Conservation (phyloP, 2,797 vertebrate genomes). For the Antrozous pallidus region DNA sequence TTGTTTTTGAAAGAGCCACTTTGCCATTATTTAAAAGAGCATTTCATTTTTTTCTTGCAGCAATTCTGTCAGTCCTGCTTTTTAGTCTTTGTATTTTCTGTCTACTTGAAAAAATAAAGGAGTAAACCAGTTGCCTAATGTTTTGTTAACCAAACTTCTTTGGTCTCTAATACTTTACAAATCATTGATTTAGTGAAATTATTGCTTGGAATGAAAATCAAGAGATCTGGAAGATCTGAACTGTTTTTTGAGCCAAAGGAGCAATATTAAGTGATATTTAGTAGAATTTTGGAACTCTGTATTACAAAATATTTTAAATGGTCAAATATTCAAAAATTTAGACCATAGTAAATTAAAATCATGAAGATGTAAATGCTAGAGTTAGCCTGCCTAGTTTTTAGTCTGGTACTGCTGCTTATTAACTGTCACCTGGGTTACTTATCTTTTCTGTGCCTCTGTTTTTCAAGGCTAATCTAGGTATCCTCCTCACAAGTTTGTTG, state of each 20-base stretch:
- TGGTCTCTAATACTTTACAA: not conserved
- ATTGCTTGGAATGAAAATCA: not conserved
- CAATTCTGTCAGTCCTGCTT: not conserved
- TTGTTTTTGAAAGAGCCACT: not conserved
- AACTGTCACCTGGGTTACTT: not conserved
- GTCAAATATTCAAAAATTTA: not conserved
- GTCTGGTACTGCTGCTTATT: not conserved
- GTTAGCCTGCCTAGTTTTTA: not conserved
- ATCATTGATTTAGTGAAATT: not conserved
- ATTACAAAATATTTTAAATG: not conserved
- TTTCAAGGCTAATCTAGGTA: not conserved
- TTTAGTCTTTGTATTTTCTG: not conserved
- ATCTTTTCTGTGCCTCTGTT: not conserved
- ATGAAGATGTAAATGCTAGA: not conserved
- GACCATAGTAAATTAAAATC: not conserved
- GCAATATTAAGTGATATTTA: not conserved
- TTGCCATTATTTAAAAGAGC: slow-evolving; percentile 27
- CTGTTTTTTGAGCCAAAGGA: not conserved
- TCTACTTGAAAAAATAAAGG: not conserved
- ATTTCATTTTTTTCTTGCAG: not conserved
- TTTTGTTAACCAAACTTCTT: not conserved
- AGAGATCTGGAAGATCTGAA: not conserved
- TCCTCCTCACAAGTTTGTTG: not conserved
- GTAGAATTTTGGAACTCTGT: not conserved
- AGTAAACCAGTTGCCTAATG: not conserved